phyloP scores from a whole-genome alignment of 64 coral and sea anemone genomes.

The Pachyseris speciosa region DNA sequence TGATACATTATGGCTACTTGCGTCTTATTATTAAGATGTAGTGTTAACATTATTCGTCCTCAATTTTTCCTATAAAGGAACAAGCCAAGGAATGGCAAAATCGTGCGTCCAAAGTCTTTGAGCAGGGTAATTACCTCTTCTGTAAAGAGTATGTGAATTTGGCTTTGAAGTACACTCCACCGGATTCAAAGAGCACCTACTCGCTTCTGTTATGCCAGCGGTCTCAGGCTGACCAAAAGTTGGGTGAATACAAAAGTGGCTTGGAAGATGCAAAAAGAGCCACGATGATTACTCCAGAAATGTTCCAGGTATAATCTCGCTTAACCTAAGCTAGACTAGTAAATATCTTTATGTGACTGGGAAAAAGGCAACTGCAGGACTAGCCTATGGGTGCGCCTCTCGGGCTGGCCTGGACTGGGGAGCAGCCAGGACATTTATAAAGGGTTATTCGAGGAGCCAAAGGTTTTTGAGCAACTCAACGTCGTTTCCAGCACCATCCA shows the following conservation, averaged over 20 bases:
- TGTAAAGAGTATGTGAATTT: constrained; percentile 1
- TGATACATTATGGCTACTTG: not conserved
- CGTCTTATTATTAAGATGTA: not conserved
- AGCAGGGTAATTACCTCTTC: not conserved
- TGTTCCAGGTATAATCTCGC: not conserved
- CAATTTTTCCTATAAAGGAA: not conserved
- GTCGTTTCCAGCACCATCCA: too few relatives aligned
- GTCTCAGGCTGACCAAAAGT: not conserved
- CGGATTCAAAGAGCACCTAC: not conserved
- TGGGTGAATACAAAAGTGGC: not conserved
- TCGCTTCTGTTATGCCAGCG: constrained; percentile 35
- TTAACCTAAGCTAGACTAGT: not conserved
- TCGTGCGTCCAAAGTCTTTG: not conserved
- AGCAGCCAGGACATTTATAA: too few relatives aligned
- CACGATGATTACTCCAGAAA: not conserved
- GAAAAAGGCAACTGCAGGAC: too few relatives aligned
- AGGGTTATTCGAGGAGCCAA: too few relatives aligned
- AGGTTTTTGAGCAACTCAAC: too few relatives aligned
- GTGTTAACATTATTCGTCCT: too few relatives aligned
- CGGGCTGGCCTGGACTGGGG: too few relatives aligned
- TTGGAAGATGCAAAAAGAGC: constrained; percentile 35
- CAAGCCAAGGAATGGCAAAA: not conserved
- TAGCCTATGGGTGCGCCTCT: too few relatives aligned
- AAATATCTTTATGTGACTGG: not conserved
- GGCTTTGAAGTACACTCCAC: constrained; percentile 28